Conservation (phyloP, 1,140 invertebrate species). For the Drosophila arizonae region DNA sequence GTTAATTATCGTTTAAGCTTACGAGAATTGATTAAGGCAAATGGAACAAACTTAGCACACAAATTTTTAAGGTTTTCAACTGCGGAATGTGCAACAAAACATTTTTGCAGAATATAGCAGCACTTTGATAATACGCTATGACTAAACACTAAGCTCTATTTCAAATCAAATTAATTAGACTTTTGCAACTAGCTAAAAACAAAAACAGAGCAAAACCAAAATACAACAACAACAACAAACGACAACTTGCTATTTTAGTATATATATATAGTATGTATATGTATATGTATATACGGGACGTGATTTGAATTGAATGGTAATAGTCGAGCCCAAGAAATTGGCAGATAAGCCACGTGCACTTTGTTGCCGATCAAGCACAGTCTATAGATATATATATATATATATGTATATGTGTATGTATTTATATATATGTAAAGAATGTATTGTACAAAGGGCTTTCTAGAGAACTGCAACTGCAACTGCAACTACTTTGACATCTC, state of each 20-base stretch:
- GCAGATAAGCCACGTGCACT: conserved; percentile 23
- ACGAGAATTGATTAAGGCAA: conserved; percentile 67
- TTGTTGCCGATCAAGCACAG: conserved; percentile 29
- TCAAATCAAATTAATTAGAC: conserved; percentile 59
- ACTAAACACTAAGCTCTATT: conserved; percentile 50
- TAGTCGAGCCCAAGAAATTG: conserved; percentile 1
- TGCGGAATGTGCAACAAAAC: conserved; percentile 45
- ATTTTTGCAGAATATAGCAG: conserved; percentile 37
- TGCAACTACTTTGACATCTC: conserved; percentile 32
- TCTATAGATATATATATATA: not conserved
- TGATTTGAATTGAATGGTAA: conserved; percentile 18
- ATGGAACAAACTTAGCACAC: conserved; percentile 68
- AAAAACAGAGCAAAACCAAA: conserved; percentile 62
- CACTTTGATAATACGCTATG: conserved; percentile 50
- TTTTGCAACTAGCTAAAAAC: conserved; percentile 39
- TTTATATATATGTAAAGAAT: conserved; percentile 27
- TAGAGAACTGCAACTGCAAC: conserved; percentile 15
- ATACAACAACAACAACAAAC: conserved; percentile 18
- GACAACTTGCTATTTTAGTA: conserved; percentile 46
- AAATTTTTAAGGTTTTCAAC: conserved; percentile 73
- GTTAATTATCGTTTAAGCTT: conserved; percentile 70
- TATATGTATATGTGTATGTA: not conserved
- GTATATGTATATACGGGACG: conserved; percentile 19
- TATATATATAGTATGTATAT: conserved; percentile 28
- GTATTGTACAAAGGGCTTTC: conserved; percentile 55